Evolutionary conservation across 2,797 vertebrate species (phyloP), one percentile per base, ranked within the genome.

Genomic region (Mus minutoides): DNA sequence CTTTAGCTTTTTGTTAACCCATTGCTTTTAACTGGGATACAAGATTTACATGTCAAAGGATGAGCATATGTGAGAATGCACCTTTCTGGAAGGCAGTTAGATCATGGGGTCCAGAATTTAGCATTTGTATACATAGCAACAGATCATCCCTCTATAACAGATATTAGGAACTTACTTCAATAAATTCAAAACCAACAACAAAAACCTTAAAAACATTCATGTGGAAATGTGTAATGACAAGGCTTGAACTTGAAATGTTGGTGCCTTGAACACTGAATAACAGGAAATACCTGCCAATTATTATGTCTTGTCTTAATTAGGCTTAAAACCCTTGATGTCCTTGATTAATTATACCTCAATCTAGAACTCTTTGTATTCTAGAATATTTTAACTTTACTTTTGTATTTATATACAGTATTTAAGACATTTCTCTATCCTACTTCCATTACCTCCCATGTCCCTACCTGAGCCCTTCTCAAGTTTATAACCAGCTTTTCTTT

Each of bases 191-290:
- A 60, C 6, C 49, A 49, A 49, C 10, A 11, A 49, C 49, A 34
- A 93, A 83, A 87, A 0, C 71, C 83, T 19, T 16, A 82, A 26
- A 96, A 86, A 31, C 37, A 46, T 24, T 73, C 1, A 12, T 22
- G 71, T 56, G 71, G 19, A 82, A 54, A 86, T 96, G 1, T 64
- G 96, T 6, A 0, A 17, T 93, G 95, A 87, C 49, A 62, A 80
- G 64, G 0, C 14, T 6, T 89, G 2, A 77, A 14, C 0, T 95
- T 29, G 84, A 21, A 69, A 3, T 24, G 3, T 93, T 97, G 91
- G 26, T 71, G 2, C 71, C 96, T 95, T 94, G 56, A 0, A 69
- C 69, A 91, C 56, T 84, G 91, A 84, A 31, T 89, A 87, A 60
- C 80, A 0, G 34, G 9, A 90, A 88, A 79, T 67, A 78, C 3